Evolutionary conservation across 2,797 vertebrate species (phyloP), one percentile per base, ranked within the genome.

Genomic region (Triplophysa bombifrons): DNA sequence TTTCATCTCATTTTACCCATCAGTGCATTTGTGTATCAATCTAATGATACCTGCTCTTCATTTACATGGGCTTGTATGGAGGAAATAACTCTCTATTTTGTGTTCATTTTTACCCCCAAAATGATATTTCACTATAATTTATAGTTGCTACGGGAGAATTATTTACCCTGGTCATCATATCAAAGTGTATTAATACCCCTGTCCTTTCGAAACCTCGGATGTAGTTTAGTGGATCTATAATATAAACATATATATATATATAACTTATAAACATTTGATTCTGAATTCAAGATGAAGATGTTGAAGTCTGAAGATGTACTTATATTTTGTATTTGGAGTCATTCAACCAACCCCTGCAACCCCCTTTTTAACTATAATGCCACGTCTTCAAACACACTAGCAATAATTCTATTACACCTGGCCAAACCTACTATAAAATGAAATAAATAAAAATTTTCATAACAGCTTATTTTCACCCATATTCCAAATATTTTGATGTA

Each of bases 41-140:
- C 92, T 91, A 91, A 80, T 74, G 78, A 67, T 64, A 13, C 17
- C 41, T 2, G 27, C 63, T 8, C 12, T 65, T 65, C 63, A 65
- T 61, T 38, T n/a, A 16, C 34, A 41, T 51, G 44, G 46, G 68
- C 34, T 60, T 66, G 44, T 73, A 50, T 30, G 3, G 17, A 22
- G 11, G 27, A 69, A 73, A 53, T 14, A 30, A 71, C 3, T 10
- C 19, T 46, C 11, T 38, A n/a, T 61, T 9, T 25, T 60, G 56
- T 19, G 17, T 30, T 30, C 4, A 30, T 30, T 41, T 41, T 41
- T 41, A 9, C 38, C 38, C 38, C 38, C 38, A 41, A 41, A 41
- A 9, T 9, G 38, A 8, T 41, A 9, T 41, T 41, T 41, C 30
- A 41, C 38, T 9, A 41, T 9, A 41, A 8, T 7, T 9, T 9